Evolutionary conservation across 2,888 invertebrate genomes (phyloP), one percentile per base, ranked within the genome.

Genomic region (Conchocele bisecta): DNA sequence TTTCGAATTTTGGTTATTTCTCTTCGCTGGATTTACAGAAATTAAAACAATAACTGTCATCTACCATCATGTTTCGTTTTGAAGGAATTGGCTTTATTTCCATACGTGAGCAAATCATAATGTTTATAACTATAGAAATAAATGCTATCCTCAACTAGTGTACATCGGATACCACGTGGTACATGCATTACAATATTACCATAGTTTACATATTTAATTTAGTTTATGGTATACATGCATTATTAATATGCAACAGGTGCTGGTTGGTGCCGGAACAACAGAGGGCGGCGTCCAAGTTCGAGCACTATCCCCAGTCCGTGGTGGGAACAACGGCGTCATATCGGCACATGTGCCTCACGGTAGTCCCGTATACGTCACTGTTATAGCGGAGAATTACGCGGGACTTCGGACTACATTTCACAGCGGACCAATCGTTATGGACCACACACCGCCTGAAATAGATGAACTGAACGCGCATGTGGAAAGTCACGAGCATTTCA

Each of bases 361-460:
- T 9, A 60, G 61, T 7, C 54, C 41, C 4, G 48, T 82, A 17
- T 68, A 72, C 48, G 51, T 65, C 6, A 75, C 75, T 9, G 79
- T 59, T 6, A 33, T 73, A 1, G 69, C 64, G 0, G 67, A 75
- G 44, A 83, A 83, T 60, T 44, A 67, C 28, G 81, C 81, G 13
- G 76, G 79, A 11, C 54, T 74, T 9, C 35, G 41, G 29, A 42
- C 72, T 13, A 42, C 44, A 20, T 83, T 81, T 54, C 13, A 51
- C 2, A 63, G 76, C 3, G 9, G 53, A 31, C 61, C 74, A 6
- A 41, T 83, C 15, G 41, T 64, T 13, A 46, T 81, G 17, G 83
- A 83, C 37, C 66, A 73, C 17, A 81, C 83, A 1, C 56, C 73
- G 9, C 83, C 83, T 39, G 20, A 28, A 9, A 61, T 81, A 22